These are phyloP conservation scores for Margarornis squamiger DNA, from an alignment of 2,797 vertebrate genomes.

Conservation along the genomic window DNA sequence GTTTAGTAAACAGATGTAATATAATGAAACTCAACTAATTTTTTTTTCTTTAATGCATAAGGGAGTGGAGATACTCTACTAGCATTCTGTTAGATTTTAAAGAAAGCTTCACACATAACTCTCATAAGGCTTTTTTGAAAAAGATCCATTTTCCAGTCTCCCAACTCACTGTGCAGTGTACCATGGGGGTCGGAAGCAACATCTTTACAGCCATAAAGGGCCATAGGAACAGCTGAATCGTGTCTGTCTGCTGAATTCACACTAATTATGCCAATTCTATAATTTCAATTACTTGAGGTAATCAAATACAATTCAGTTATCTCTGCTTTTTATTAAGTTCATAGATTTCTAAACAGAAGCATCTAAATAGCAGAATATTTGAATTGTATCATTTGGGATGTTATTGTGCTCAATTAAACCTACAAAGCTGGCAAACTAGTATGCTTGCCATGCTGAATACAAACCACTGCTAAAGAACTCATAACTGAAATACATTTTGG, in stretches of 20 bases:
- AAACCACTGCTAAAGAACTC: not conserved
- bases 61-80: not conserved
- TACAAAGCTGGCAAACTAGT: not conserved
- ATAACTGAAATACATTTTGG: not conserved
- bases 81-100: not conserved
- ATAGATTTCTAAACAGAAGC: not conserved
- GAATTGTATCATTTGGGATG: not conserved
- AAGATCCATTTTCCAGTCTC: not conserved
- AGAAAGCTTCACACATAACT: not conserved
- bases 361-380: not conserved
- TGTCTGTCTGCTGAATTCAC: not conserved
- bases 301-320: slow-evolving; percentile 17
- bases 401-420: not conserved
- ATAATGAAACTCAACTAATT: not conserved
- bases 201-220: not conserved
- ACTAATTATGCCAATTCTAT: not conserved
- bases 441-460: not conserved
- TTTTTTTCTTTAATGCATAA: not conserved
- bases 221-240: not conserved
- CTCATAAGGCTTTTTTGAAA: not conserved
- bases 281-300: not conserved
- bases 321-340: not conserved
- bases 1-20: not conserved
- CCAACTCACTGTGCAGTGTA: fast-evolving
- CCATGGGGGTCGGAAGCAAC: not conserved